Conservation (phyloP, 1,140 invertebrate genomes). For the Protaetia brevitarsis region DNA sequence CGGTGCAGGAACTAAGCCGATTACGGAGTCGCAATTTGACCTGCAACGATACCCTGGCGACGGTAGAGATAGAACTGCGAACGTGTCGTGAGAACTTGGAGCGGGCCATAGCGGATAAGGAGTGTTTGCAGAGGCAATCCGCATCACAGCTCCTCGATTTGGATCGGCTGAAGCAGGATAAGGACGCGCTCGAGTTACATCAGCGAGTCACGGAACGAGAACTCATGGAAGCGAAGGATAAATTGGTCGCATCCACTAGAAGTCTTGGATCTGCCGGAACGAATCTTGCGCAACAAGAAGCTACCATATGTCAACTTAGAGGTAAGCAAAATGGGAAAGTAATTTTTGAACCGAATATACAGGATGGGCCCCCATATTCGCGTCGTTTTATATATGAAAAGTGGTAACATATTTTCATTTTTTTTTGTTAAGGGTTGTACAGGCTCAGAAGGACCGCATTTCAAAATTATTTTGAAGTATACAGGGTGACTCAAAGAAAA, state of each 20-base stretch:
- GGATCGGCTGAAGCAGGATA: slow-evolving; percentile 66
- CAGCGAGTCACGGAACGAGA: slow-evolving; percentile 64
- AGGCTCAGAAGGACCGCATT: no score
- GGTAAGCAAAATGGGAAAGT: slow-evolving; percentile 49
- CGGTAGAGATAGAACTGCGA: slow-evolving; percentile 63
- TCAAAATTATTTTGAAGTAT: no score
- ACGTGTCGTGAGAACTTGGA: slow-evolving; percentile 64
- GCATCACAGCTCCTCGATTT: slow-evolving; percentile 62
- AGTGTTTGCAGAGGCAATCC: slow-evolving; percentile 65
- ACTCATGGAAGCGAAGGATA: slow-evolving; percentile 63
- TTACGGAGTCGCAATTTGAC: slow-evolving; percentile 53
- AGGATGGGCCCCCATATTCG: no score
- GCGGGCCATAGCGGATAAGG: slow-evolving; percentile 61
- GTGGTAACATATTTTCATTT: no score
- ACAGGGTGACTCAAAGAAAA: no score
- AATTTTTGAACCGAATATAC: background rate
- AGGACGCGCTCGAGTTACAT: slow-evolving; percentile 64
- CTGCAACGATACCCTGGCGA: slow-evolving; percentile 60
- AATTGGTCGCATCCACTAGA: slow-evolving; percentile 59
- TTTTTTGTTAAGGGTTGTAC: no score
- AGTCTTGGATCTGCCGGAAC: slow-evolving; percentile 63
- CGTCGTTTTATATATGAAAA: no score
- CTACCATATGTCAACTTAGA: slow-evolving; percentile 64
- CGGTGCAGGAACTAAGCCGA: slow-evolving; percentile 53
- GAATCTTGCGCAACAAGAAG: slow-evolving; percentile 65